These are phyloP conservation scores for Microcebus tavaratra DNA, from an alignment of 2,113 vertebrate genomes.

Conservation along the genomic window DNA sequence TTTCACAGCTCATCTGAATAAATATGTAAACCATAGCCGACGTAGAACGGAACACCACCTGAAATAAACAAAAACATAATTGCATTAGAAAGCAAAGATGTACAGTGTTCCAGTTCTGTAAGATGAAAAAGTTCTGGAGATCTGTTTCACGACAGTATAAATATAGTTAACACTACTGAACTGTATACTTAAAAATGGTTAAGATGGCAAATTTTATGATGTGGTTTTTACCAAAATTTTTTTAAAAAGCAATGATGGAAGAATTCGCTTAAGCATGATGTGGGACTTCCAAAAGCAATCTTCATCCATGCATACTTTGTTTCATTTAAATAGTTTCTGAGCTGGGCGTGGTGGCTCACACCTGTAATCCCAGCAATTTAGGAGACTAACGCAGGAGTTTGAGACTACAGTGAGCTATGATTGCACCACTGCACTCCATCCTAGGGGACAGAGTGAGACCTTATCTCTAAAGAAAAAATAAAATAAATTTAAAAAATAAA, in stretches of 20 bases:
- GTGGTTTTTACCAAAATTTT: neutral
- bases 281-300: neutral
- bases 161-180: neutral
- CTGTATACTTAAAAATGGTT: neutral
- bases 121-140: neutral
- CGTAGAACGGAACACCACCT: slow-evolving; percentile 99
- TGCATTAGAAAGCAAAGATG: slow-evolving; percentile 10
- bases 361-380: no score
- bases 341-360: no score
- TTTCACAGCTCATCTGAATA: slow-evolving; percentile 99
- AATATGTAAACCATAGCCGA: slow-evolving; percentile 99
- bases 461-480: no score
- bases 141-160: neutral
- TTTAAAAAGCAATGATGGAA: neutral
- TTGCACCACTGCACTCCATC: no score
- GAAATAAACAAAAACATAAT: slow-evolving; percentile 59
- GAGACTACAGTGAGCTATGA: no score
- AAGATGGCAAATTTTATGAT: neutral
- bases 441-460: no score
- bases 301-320: neutral
- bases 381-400: no score
- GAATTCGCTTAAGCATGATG: neutral
- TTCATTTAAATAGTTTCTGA: neutral
- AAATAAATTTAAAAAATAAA: no score
- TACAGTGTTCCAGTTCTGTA: neutral